Conservation (phyloP, 2,888 invertebrate species). For the Xanthostigma xanthostigma region DNA sequence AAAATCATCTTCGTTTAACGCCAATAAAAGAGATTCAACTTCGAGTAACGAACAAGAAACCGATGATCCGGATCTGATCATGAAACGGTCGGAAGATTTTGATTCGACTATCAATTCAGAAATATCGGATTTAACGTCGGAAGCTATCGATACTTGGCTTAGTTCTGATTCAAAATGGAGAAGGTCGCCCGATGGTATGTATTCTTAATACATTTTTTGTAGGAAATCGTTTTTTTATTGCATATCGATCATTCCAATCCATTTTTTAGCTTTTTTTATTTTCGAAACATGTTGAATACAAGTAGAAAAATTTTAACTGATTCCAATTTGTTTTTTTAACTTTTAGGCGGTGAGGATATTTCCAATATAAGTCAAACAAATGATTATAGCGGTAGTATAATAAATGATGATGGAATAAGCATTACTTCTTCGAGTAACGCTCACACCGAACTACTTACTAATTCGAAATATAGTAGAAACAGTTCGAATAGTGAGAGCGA, state of each 20-base stretch:
- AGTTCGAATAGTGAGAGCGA: conserved; percentile 36
- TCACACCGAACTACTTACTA: conserved; percentile 35
- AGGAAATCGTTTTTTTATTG: neutral
- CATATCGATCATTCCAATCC: neutral
- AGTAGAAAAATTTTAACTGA: too few species aligned
- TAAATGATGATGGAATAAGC: conserved; percentile 35
- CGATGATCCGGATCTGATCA: conserved; percentile 25
- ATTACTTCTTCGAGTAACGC: conserved; percentile 36
- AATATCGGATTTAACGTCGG: conserved; percentile 29
- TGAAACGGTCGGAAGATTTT: conserved; percentile 30
- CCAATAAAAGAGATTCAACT: conserved; percentile 6
- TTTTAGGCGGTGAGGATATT: conserved; percentile 30
- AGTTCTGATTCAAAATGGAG: conserved; percentile 50
- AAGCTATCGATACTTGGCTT: conserved; percentile 45
- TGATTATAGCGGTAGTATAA: conserved; percentile 34
- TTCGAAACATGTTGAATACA: neutral
- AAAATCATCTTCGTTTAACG: too few species aligned
- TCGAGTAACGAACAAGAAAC: conserved; percentile 20
- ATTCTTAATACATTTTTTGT: conserved; percentile 12
- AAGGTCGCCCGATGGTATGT: conserved; percentile 59
- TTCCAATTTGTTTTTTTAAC: neutral
- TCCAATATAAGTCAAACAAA: conserved; percentile 29
- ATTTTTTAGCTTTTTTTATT: neutral
- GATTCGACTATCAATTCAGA: conserved; percentile 30
- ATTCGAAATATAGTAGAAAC: conserved; percentile 38